Conservation (phyloP, 2,113 vertebrate species). For the Trochalopteron elliotii region DNA sequence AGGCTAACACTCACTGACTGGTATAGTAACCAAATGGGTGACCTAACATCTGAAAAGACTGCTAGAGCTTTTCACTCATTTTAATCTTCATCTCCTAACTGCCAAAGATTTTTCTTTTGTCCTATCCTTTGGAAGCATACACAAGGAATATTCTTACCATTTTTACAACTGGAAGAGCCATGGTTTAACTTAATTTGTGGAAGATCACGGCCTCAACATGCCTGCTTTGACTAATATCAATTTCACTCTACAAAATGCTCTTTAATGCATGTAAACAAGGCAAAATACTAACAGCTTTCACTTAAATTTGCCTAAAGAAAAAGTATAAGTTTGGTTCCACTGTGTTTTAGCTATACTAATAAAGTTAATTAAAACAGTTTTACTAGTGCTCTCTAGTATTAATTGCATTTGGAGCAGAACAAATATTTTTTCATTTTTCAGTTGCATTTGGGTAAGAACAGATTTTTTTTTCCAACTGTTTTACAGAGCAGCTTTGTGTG, state of each 20-base stretch:
- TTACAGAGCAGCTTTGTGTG: background rate
- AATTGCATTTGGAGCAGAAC: background rate
- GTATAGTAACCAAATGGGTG: background rate
- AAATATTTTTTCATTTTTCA: background rate
- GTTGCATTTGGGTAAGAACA: background rate
- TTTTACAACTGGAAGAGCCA: background rate
- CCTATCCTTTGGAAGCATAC: background rate
- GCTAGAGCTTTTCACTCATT: background rate
- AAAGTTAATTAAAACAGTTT: background rate
- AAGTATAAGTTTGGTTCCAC: background rate
- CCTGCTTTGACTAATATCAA: background rate
- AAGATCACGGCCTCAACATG: background rate
- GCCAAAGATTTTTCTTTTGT: background rate
- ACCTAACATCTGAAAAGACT: background rate
- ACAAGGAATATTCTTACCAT: background rate
- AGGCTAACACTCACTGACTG: background rate
- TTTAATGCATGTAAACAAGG: background rate
- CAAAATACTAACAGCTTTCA: background rate
- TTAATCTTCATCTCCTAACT: background rate
- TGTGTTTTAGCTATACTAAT: background rate
- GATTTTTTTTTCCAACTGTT: background rate
- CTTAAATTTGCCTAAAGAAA: background rate
- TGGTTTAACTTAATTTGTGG: background rate
- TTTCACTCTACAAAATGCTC: background rate
- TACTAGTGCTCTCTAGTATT: background rate